Conservation (phyloP, 2,888 invertebrate genomes). For the Heteromurus nitidus region DNA sequence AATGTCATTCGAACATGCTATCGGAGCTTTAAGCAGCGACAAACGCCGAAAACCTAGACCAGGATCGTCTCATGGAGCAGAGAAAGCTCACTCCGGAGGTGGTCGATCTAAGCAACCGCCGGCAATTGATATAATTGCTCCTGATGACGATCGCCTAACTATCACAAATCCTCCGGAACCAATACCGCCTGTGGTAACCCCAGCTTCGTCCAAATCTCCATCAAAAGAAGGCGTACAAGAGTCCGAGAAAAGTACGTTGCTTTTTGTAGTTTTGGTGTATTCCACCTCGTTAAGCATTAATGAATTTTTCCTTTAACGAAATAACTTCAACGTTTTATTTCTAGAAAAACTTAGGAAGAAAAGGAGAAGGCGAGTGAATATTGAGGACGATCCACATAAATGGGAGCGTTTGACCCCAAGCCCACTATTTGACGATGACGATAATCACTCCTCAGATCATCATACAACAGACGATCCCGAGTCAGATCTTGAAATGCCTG, state of each 20-base stretch:
- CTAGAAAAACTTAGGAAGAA: constrained; percentile 24
- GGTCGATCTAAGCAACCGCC: constrained; percentile 53
- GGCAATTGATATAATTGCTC: constrained; percentile 59
- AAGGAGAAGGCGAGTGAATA: neutral
- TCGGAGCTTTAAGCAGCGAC: constrained; percentile 37
- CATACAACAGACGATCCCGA: neutral
- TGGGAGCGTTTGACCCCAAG: constrained; percentile 53
- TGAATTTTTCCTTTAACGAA: no score
- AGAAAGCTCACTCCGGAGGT: constrained; percentile 41
- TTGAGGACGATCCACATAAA: constrained; percentile 43
- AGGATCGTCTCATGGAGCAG: constrained; percentile 30
- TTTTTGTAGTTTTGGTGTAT: no score
- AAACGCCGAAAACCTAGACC: constrained; percentile 46
- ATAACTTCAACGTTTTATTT: constrained; percentile 10
- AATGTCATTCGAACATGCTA: constrained; percentile 55
- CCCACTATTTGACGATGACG: constrained; percentile 33
- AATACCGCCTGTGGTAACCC: neutral
- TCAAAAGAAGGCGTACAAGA: constrained; percentile 17
- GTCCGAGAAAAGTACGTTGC: constrained; percentile 17
- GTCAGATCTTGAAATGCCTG: constrained; percentile 68
- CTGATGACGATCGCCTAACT: constrained; percentile 45
- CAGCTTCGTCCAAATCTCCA: constrained; percentile 31
- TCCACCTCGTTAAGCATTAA: no score
- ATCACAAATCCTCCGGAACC: constrained; percentile 51
- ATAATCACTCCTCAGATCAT: neutral